Evolutionary conservation across 2,113 vertebrate species (phyloP).

Genomic region (Strigops habroptila): DNA sequence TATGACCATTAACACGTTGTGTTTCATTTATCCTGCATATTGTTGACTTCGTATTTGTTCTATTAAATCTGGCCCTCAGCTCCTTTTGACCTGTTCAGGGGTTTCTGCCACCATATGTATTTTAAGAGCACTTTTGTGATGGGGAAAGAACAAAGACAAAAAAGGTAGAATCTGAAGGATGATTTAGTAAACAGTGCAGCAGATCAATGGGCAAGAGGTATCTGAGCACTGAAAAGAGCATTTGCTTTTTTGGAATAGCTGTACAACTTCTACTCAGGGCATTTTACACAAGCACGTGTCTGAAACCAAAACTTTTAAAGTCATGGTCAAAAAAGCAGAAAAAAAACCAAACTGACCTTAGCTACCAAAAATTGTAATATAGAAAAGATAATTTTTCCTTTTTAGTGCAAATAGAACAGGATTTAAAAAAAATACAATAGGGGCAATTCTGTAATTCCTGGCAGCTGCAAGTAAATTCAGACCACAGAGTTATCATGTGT

Average conservation of each 20-base stretch:
- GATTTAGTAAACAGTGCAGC: not conserved
- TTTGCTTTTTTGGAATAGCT: not conserved
- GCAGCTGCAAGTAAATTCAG: not conserved
- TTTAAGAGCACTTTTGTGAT: not conserved
- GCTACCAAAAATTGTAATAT: not conserved
- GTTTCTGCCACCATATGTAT: not conserved
- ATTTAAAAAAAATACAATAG: no score
- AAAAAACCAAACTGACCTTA: not conserved
- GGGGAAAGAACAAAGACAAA: not conserved
- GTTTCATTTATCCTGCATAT: not conserved
- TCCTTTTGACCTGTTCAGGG: not conserved
- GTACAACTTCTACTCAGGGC: not conserved
- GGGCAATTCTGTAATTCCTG: not conserved
- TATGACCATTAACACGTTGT: accelerated
- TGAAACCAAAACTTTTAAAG: not conserved
- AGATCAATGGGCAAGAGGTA: not conserved
- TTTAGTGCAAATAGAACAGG: not conserved
- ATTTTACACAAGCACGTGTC: accelerated
- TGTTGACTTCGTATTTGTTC: not conserved
- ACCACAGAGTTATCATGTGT: not conserved
- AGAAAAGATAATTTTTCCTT: not conserved
- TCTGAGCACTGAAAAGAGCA: not conserved
- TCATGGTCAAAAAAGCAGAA: not conserved
- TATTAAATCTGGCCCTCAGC: not conserved
- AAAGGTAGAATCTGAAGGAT: not conserved